These are phyloP conservation scores for Crossoptilon crossoptilon DNA, from an alignment of 2,797 vertebrate species.

Conservation along the genomic window DNA sequence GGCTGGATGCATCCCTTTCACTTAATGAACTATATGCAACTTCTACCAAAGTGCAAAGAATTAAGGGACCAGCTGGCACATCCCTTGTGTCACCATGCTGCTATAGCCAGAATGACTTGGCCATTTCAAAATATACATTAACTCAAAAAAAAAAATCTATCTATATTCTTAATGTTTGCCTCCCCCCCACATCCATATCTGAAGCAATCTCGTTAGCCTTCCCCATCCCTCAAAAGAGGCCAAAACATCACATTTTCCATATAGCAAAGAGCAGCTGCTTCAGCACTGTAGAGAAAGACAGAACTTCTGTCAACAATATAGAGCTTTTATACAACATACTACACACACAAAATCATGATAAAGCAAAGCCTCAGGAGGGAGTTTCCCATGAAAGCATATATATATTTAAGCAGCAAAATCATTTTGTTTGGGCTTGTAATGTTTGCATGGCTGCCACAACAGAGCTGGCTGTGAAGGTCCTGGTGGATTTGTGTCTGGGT, in stretches of 20 bases:
- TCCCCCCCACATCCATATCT: background rate
- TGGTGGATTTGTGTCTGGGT: background rate
- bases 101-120: background rate
- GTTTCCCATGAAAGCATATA: accelerated
- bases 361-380: background rate
- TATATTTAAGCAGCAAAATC: background rate
- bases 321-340: background rate
- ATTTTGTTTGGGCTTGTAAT: background rate
- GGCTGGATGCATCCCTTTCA: background rate
- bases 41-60: background rate
- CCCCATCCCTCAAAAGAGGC: background rate
- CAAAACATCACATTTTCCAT: background rate
- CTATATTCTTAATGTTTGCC: background rate
- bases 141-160: background rate
- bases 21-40: background rate
- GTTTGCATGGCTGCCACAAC: background rate
- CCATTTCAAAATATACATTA: background rate
- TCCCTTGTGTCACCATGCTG: background rate
- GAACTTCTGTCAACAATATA: no score
- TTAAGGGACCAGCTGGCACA: background rate
- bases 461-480: background rate
- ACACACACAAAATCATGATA: background rate
- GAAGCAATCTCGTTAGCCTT: background rate
- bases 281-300: background rate
- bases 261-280: background rate